Evolutionary conservation across 2,113 vertebrate species (phyloP).

Genomic region (Mustelus asterias): DNA sequence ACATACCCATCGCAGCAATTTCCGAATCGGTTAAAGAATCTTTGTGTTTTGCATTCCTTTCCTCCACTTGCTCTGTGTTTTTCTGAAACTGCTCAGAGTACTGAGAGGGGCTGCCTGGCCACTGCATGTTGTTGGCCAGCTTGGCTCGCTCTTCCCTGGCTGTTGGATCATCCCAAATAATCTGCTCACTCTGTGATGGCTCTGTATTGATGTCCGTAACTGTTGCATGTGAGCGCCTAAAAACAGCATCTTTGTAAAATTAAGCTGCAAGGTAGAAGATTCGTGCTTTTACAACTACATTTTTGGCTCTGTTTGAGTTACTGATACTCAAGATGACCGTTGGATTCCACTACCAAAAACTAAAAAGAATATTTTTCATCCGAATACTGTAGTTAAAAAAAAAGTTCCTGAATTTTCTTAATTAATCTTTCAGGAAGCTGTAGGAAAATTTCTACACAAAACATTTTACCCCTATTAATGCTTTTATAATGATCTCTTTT

Average conservation of each 20-base stretch:
- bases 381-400: not conserved
- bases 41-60: slow-evolving; percentile 45
- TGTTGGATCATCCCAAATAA: slow-evolving; percentile 95
- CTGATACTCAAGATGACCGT: not conserved
- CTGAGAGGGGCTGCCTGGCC: slow-evolving; percentile 85
- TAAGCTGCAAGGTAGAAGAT: not conserved
- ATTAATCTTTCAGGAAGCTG: not conserved
- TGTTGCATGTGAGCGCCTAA: slow-evolving; percentile 72
- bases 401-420: not conserved
- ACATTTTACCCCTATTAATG: not conserved
- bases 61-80: slow-evolving; percentile 44
- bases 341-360: not conserved
- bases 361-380: not conserved
- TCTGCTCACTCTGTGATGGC: slow-evolving; percentile 92
- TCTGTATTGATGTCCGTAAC: slow-evolving; percentile 78
- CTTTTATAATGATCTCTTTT: not conserved
- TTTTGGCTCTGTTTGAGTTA: not conserved
- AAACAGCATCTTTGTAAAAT: not conserved
- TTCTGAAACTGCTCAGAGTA: slow-evolving; percentile 59
- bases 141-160: slow-evolving; percentile 87
- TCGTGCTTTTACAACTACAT: not conserved
- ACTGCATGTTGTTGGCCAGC: slow-evolving; percentile 87
- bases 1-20: slow-evolving; percentile 71
- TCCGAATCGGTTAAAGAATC: slow-evolving; percentile 69
- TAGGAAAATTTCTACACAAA: not conserved